These are phyloP conservation scores for Elgaria multicarinata DNA, from an alignment of 2,113 vertebrate species.

Conservation along the genomic window DNA sequence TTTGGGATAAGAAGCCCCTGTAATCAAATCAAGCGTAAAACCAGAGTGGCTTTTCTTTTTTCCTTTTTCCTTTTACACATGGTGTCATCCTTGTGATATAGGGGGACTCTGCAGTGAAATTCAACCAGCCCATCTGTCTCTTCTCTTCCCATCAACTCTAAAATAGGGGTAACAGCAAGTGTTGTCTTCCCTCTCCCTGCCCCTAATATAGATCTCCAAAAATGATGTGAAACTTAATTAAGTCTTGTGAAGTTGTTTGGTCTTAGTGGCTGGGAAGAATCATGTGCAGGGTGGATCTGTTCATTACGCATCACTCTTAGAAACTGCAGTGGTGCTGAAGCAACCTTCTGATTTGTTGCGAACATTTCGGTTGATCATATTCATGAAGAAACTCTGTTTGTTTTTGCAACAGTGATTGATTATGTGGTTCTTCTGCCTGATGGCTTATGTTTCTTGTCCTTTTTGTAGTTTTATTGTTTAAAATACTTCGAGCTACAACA, in stretches of 20 bases:
- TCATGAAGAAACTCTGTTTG: conserved; percentile 53
- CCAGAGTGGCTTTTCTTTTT: not conserved
- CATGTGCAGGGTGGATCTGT: conserved; percentile 50
- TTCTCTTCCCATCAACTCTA: not conserved
- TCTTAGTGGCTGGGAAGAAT: conserved; percentile 33
- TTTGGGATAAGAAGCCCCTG: not conserved
- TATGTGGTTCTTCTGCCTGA: conserved; percentile 40
- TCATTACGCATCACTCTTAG: conserved; percentile 34
- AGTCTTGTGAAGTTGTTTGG: conserved; percentile 38
- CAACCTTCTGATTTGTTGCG: conserved; percentile 58
- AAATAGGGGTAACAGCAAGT: not conserved
- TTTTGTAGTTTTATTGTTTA: not conserved
- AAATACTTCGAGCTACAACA: conserved; percentile 29
- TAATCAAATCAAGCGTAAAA: not conserved
- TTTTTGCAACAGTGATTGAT: conserved; percentile 57
- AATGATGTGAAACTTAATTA: conserved; percentile 4
- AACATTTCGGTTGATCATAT: conserved; percentile 49
- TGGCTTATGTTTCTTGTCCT: not conserved
- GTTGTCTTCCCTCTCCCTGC: not conserved
- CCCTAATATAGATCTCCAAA: not conserved
- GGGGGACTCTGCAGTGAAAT: not conserved
- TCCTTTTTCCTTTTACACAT: not conserved
- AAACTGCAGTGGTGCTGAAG: conserved; percentile 7
- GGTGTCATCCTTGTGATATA: not conserved
- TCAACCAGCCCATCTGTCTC: not conserved